A percentile compares a stretch with the other conserved stretches of the same genome.
phyloP scores from a whole-genome alignment of 1,140 invertebrate genomes.

The Camponotus vicinus region DNA sequence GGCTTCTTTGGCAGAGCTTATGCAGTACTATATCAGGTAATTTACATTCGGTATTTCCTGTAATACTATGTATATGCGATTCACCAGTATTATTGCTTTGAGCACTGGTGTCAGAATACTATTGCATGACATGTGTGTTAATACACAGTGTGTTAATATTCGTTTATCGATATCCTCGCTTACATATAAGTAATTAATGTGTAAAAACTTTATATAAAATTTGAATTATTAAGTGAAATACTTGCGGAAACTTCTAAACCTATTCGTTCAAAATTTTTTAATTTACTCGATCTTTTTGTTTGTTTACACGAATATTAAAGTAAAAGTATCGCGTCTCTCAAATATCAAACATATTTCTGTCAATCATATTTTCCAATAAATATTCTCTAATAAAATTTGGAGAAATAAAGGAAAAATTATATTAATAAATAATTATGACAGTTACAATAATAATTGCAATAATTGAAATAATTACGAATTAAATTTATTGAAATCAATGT shows the following conservation, averaged over 20 bases:
- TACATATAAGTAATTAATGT: slow-evolving; percentile 26
- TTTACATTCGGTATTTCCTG: slow-evolving; percentile 6
- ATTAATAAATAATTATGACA: background rate
- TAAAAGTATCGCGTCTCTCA: background rate
- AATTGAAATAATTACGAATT: background rate
- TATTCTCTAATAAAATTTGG: background rate
- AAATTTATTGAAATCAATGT: background rate
- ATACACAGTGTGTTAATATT: background rate
- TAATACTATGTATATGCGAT: background rate
- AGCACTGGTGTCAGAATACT: slow-evolving; percentile 71
- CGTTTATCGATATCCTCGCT: background rate
- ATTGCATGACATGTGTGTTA: slow-evolving; percentile 29
- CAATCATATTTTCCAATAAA: background rate
- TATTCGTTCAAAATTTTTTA: background rate
- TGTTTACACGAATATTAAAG: background rate
- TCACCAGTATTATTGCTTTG: slow-evolving; percentile 73
- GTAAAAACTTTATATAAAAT: background rate
- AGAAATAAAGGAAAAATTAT: background rate
- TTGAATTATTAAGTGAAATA: background rate
- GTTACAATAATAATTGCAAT: background rate
- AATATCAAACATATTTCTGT: background rate
- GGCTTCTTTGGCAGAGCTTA: slow-evolving; percentile 74
- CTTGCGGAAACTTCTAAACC: background rate
- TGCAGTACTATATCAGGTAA: slow-evolving; percentile 78
- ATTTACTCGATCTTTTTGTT: background rate